phyloP scores from a whole-genome alignment of 23 tunicate genomes.

The Botrylloides violaceus region DNA sequence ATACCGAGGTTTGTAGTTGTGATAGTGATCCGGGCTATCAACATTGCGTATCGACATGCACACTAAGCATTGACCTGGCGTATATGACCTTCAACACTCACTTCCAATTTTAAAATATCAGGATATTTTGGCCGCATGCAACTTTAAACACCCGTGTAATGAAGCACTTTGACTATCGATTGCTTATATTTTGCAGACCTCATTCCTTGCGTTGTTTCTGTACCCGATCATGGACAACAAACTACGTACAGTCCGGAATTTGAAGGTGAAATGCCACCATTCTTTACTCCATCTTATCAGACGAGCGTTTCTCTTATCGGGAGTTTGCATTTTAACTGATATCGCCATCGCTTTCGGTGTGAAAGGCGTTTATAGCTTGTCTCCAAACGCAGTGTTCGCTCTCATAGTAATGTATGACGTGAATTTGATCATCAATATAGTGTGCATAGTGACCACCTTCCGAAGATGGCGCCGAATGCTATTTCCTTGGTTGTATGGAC shows the following conservation, averaged over 20 bases:
- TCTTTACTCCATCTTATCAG: slow-evolving; percentile 54
- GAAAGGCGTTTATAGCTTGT: slow-evolving; percentile 27
- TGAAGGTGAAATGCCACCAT: slow-evolving; percentile 39
- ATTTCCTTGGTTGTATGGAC: slow-evolving; percentile 63
- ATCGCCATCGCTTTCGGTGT: slow-evolving; percentile 65
- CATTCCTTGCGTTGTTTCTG: slow-evolving; percentile 63
- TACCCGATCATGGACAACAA: slow-evolving; percentile 94
- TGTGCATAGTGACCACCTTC: slow-evolving; percentile 69
- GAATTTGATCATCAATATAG: slow-evolving; percentile 52
- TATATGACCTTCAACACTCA: no score
- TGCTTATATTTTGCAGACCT: slow-evolving; percentile 32
- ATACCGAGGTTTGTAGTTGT: no score
- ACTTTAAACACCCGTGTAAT: no score
- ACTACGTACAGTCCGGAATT: slow-evolving; percentile 55
- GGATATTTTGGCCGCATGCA: no score
- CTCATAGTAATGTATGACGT: slow-evolving; percentile 82
- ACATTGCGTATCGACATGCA: no score
- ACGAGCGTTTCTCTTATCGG: slow-evolving; percentile 64
- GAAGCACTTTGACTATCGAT: no score
- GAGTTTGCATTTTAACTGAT: slow-evolving; percentile 75
- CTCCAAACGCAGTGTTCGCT: slow-evolving; percentile 73
- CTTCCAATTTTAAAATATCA: no score
- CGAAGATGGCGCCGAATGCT: slow-evolving; percentile 71
- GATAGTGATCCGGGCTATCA: no score
- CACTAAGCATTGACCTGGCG: no score